Conservation (phyloP, 2,888 invertebrate species). For the Bembecia ichneumoniformis region DNA sequence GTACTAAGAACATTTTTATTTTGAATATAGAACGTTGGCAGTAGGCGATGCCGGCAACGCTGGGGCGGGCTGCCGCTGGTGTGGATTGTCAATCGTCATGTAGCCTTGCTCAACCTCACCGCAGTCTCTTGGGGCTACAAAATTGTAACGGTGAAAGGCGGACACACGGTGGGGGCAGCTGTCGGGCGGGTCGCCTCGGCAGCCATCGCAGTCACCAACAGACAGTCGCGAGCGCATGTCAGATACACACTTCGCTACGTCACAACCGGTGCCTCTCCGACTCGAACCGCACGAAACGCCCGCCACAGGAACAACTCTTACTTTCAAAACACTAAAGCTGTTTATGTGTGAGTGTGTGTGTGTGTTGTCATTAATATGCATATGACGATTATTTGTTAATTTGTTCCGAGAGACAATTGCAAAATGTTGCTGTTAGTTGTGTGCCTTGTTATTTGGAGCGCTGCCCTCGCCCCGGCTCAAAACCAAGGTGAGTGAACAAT, state of each 20-base stretch:
- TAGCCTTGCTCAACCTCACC: slow-evolving; percentile 58
- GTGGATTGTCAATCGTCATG: slow-evolving; percentile 67
- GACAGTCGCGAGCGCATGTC: slow-evolving; percentile 22
- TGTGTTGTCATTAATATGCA: slow-evolving; percentile 33
- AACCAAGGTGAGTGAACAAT: slow-evolving; percentile 66
- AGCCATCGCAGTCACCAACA: slow-evolving; percentile 29
- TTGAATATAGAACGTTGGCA: no score
- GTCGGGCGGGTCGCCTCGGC: slow-evolving; percentile 18
- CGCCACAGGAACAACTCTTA: slow-evolving; percentile 35
- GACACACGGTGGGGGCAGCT: slow-evolving; percentile 43
- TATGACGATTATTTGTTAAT: slow-evolving; percentile 32
- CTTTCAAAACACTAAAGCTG: slow-evolving; percentile 29
- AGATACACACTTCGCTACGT: slow-evolving; percentile 6
- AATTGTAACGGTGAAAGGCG: slow-evolving; percentile 46
- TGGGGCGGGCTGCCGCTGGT: slow-evolving; percentile 34
- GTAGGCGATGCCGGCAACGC: no score
- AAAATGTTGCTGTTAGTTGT: slow-evolving; percentile 52
- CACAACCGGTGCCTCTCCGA: slow-evolving; percentile 9
- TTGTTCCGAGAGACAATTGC: slow-evolving; percentile 31
- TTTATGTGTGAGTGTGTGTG: slow-evolving; percentile 17
- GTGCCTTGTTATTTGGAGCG: slow-evolving; percentile 59
- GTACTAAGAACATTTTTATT: no score
- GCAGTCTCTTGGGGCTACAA: slow-evolving; percentile 52
- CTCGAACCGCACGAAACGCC: slow-evolving; percentile 13
- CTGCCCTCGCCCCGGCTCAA: slow-evolving; percentile 46